Evolutionary conservation across 2,888 invertebrate genomes (phyloP), one percentile per base, ranked within the genome.

Genomic region (Chymomyza caudatula): DNA sequence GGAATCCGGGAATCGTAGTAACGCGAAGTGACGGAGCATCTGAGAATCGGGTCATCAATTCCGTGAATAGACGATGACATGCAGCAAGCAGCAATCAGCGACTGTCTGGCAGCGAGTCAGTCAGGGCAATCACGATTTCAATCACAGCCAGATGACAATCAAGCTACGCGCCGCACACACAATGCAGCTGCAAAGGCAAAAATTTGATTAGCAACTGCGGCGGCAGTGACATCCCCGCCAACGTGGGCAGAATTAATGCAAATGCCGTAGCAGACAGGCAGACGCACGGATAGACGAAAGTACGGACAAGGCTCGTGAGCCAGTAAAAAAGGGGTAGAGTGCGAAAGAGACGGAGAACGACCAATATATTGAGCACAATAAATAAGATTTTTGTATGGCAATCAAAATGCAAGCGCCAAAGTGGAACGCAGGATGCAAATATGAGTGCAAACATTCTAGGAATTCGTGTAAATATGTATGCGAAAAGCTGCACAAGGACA

Each of bases 391-490:
- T 47, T 47, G 17, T 2, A 17, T 51, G 51, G 19, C 51, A 51
- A 51, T 51, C 20, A 20, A 20, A 51, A 11, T 51, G 17, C 51
- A 22, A 51, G 17, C 51, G 2, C 19, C 20, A 51, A 13, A 13
- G 19, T 20, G 19, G 19, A 51, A 22, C 51, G 15, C 17, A 20
- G 20, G 51, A 51, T 51, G 51, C 51, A 51, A 51, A 51, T 51
- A 51, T 51, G 17, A 51, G 20, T 17, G 51, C 51, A 51, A 47
- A 51, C 51, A 51, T 51, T 51, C 51, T 17, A 20, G 13, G 51
- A 51, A 51, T 37, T 37, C 29, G 29, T 11, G 29, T 51, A 51
- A 51, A 51, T 51, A 51, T 51, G 51, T 51, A 51, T 51, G 51
- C 17, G 22, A 51, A 51, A 20, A 51, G 20, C 19, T 20, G 44